A percentile compares a stretch with the other conserved stretches of the same genome.
phyloP scores from a whole-genome alignment of 2,113 vertebrate species.

The Laticauda colubrina region DNA sequence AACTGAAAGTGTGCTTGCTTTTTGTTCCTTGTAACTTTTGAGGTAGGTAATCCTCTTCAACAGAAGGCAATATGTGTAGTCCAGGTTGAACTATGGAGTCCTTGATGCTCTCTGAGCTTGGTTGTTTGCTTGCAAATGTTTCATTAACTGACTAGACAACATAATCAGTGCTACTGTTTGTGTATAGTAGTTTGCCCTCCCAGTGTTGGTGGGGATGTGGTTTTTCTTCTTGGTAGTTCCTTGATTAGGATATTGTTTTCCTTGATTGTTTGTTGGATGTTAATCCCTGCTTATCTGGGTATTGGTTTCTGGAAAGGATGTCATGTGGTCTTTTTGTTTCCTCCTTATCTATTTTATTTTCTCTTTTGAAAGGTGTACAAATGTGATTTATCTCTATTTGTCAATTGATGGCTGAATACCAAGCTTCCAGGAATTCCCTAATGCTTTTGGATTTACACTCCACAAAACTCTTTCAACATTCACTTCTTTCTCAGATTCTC shows the following conservation, averaged over 20 bases:
- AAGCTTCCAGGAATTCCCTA: not conserved
- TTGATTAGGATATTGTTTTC: not conserved
- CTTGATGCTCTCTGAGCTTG: not conserved
- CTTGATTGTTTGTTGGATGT: not conserved
- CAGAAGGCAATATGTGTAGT: not conserved
- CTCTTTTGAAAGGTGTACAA: not conserved
- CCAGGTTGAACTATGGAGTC: not conserved
- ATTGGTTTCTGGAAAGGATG: not conserved
- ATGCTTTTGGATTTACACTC: not conserved
- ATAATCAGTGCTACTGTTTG: not conserved
- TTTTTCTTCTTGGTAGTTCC: not conserved
- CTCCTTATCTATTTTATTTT: not conserved
- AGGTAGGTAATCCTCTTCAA: not conserved
- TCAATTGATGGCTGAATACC: not conserved
- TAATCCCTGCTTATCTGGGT: not conserved
- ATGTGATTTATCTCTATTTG: not conserved
- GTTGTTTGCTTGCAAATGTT: not conserved
- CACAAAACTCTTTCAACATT: not conserved
- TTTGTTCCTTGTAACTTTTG: conserved; percentile 32
- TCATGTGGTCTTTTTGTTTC: not conserved
- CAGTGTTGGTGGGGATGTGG: not conserved
- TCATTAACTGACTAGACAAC: not conserved
- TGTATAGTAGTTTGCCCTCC: not conserved
- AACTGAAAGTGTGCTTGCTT: conserved; percentile 38
- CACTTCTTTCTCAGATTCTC: not conserved